Evolutionary conservation across 2,888 invertebrate genomes (phyloP).

Genomic region (Mongoloraphidia duomilia): DNA sequence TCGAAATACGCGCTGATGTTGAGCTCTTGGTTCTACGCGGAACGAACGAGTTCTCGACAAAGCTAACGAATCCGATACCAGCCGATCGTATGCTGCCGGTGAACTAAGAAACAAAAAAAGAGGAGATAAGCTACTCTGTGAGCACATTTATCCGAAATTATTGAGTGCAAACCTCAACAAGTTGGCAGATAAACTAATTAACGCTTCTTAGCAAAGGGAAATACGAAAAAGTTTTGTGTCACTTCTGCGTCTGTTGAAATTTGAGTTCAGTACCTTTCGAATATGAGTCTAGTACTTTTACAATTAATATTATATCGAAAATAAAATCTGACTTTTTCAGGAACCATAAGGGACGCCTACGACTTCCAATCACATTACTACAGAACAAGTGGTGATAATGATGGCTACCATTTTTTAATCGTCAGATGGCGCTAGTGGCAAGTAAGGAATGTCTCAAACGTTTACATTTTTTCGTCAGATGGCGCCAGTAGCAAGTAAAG

Average conservation of each 20-base stretch:
- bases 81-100: slow-evolving; percentile 20
- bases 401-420: no score
- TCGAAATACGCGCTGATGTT: slow-evolving; percentile 64
- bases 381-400: no score
- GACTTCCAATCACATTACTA: no score
- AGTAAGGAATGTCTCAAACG: no score
- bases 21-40: slow-evolving; percentile 49
- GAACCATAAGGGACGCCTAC: no score
- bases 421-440: no score
- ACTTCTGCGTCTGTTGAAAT: background rate
- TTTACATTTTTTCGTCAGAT: no score
- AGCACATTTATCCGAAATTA: background rate
- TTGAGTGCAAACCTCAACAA: background rate
- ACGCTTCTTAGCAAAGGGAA: background rate
- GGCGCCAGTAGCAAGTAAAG: no score
- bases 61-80: slow-evolving; percentile 34
- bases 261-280: background rate
- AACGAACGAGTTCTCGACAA: slow-evolving; percentile 80
- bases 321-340: no score
- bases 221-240: background rate
- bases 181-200: background rate
- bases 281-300: background rate
- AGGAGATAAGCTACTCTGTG: background rate
- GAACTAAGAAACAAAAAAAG: slow-evolving; percentile 22
- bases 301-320: no score